Conservation (phyloP, 2,797 vertebrate species). For the Hapalemur alaotrensis region DNA sequence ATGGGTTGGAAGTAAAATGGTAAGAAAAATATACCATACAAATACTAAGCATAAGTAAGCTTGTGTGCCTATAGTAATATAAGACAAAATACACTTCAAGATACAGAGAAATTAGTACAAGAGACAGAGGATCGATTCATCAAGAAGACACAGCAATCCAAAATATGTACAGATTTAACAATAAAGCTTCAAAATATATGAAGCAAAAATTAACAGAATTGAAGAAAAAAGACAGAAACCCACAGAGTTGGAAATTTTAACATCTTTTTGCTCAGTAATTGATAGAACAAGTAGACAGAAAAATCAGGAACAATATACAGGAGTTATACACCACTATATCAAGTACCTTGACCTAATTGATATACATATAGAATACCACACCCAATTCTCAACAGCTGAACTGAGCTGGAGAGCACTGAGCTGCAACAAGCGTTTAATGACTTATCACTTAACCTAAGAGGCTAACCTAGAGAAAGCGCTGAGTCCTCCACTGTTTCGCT, state of each 20-base stretch:
- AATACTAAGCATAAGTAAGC: neutral
- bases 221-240: neutral
- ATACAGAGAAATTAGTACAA: neutral
- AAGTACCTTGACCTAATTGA: neutral
- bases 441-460: neutral
- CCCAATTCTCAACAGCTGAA: neutral
- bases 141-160: neutral
- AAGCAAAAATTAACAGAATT: slow-evolving; percentile 17
- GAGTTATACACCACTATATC: neutral
- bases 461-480: neutral
- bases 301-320: neutral
- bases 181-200: neutral
- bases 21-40: neutral
- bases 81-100: neutral
- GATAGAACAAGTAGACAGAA: neutral
- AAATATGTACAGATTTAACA: neutral
- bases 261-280: neutral
- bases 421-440: neutral
- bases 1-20: neutral
- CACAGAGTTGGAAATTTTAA: neutral
- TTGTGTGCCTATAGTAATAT: neutral
- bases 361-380: neutral
- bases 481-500: neutral
- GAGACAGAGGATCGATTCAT: neutral
- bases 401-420: neutral